Evolutionary conservation across 2,113 vertebrate genomes (phyloP).

Genomic region (Corydoras maculifer): DNA sequence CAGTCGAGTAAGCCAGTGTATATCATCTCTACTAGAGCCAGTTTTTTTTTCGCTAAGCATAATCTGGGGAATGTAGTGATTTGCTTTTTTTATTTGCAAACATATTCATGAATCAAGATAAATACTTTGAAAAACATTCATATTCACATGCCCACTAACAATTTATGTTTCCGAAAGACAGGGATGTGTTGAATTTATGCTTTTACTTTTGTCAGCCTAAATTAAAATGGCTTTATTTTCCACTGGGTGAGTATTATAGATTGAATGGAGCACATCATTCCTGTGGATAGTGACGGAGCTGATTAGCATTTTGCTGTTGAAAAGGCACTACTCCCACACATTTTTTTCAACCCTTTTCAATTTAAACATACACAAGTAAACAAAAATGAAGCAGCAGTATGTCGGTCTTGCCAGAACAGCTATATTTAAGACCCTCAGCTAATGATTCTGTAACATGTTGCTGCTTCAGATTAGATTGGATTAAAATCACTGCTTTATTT

Average conservation of each 20-base stretch:
- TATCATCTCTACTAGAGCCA: constrained; percentile 3
- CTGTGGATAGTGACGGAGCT: constrained; percentile 30
- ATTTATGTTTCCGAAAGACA: constrained; percentile 10
- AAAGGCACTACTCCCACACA: constrained; percentile 21
- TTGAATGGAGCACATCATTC: constrained; percentile 35
- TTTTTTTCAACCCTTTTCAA: background rate
- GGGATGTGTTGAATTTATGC: background rate
- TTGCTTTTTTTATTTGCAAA: constrained; percentile 21
- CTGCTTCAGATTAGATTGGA: constrained; percentile 17
- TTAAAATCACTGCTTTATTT: constrained; percentile 2
- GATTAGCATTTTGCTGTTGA: constrained; percentile 41
- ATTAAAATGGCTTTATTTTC: constrained; percentile 28
- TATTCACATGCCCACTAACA: constrained; percentile 15
- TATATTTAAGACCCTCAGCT: constrained; percentile 12
- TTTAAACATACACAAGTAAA: constrained; percentile 9
- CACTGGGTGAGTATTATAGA: constrained; percentile 14
- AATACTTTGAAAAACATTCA: constrained; percentile 2
- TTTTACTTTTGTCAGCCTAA: constrained; percentile 16
- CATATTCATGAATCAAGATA: background rate
- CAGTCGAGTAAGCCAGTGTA: background rate
- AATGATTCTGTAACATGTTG: constrained; percentile 18
- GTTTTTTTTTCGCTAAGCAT: constrained; percentile 9
- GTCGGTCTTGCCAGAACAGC: constrained; percentile 21
- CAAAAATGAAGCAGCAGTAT: background rate
- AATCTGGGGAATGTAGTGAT: constrained; percentile 19